These are phyloP conservation scores for Epistrophe grossulariae DNA, from an alignment of 2,888 invertebrate species.

Conservation along the genomic window DNA sequence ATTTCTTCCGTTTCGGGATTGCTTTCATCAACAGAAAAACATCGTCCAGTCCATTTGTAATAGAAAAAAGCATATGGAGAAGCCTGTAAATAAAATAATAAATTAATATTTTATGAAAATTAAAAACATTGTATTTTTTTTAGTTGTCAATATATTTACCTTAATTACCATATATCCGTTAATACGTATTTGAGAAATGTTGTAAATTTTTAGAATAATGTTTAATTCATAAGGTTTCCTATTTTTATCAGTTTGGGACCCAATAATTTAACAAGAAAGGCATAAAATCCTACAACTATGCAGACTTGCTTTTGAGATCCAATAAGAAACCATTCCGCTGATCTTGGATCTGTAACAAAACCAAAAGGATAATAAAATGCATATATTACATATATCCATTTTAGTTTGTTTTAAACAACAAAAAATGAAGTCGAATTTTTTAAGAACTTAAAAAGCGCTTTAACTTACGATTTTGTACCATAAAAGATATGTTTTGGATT, in stretches of 20 bases:
- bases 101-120: background rate
- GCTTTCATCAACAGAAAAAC: background rate
- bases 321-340: slow-evolving; percentile 88
- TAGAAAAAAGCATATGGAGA: background rate
- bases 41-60: slow-evolving; percentile 15
- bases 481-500: too few species aligned
- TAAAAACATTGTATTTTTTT: background rate
- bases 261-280: slow-evolving; percentile 87
- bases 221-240: slow-evolving; percentile 87
- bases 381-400: too few species aligned
- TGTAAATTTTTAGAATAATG: slow-evolving; percentile 87
- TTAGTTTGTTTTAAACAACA: too few species aligned
- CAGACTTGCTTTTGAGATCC: slow-evolving; percentile 87
- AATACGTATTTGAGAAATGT: slow-evolving; percentile 87
- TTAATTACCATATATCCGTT: slow-evolving; percentile 85
- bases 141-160: slow-evolving; percentile 83
- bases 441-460: too few species aligned
- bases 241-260: slow-evolving; percentile 89
- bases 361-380: background rate
- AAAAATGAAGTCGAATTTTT: too few species aligned
- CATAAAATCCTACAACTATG: slow-evolving; percentile 85
- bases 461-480: too few species aligned
- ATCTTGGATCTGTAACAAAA: slow-evolving; percentile 86
- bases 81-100: background rate
- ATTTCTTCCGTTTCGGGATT: background rate